Conservation (phyloP, 2,888 invertebrate genomes). For the Lithodes maja region DNA sequence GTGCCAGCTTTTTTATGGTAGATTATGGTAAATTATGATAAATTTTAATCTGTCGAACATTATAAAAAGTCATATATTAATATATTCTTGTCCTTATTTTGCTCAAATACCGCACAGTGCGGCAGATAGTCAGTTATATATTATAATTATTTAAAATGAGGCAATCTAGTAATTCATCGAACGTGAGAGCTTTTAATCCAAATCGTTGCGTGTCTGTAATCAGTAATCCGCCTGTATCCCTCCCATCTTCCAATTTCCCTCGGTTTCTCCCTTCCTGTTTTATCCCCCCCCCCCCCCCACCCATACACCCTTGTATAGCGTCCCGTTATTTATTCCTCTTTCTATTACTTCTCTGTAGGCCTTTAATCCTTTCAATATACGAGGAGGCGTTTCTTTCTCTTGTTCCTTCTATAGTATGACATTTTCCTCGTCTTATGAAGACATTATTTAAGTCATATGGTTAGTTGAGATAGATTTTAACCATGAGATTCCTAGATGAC, state of each 20-base stretch:
- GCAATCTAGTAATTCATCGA: background rate
- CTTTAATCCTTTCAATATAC: too few species aligned
- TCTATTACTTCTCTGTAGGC: background rate
- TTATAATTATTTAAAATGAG: too few species aligned
- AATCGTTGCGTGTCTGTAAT: conserved; percentile 14
- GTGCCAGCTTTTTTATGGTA: background rate
- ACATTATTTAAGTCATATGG: too few species aligned
- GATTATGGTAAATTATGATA: background rate
- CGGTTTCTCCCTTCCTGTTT: background rate
- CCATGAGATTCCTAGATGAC: too few species aligned
- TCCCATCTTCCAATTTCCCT: background rate
- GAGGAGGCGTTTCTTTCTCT: too few species aligned
- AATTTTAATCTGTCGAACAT: background rate
- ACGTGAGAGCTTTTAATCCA: background rate
- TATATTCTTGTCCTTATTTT: too few species aligned
- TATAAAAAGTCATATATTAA: too few species aligned
- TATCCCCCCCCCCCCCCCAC: background rate
- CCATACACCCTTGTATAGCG: background rate
- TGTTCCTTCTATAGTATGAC: too few species aligned
- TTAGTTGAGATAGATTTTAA: too few species aligned
- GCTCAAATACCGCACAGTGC: too few species aligned
- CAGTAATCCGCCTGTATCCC: background rate
- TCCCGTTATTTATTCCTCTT: background rate
- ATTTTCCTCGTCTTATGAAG: too few species aligned
- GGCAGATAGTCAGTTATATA: too few species aligned